These are phyloP conservation scores for Phyllotis vaccarum DNA, from an alignment of 2,797 vertebrate species.

Conservation along the genomic window DNA sequence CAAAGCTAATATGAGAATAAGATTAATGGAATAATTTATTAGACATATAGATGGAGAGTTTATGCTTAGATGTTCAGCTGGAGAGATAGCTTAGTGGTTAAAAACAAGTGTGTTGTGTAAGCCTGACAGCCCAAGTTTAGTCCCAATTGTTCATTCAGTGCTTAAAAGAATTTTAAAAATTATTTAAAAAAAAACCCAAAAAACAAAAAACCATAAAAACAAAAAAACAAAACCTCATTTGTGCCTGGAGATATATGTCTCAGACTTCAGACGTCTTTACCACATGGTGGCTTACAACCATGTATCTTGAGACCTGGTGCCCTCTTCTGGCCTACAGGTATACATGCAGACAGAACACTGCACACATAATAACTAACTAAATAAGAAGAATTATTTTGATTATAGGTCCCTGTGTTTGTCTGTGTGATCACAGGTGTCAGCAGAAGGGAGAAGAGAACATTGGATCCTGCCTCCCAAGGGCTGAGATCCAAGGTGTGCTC, in stretches of 20 bases:
- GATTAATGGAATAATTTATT: slow-evolving; percentile 45
- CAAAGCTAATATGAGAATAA: slow-evolving; percentile 4
- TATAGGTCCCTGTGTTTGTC: not conserved
- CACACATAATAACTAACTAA: not conserved
- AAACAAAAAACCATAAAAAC: too few species aligned
- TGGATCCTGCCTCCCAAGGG: not conserved
- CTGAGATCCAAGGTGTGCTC: not conserved
- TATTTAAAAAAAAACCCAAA: too few species aligned
- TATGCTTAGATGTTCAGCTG: not conserved
- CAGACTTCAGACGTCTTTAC: not conserved
- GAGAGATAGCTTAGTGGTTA: not conserved
- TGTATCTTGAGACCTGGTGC: not conserved
- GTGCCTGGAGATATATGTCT: too few species aligned
- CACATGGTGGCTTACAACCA: not conserved
- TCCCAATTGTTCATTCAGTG: too few species aligned
- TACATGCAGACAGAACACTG: not conserved
- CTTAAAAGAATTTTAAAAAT: not conserved
- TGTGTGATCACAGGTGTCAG: not conserved
- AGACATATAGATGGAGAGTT: not conserved
- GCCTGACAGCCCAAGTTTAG: not conserved
- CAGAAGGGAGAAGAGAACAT: not conserved
- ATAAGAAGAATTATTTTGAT: too few species aligned
- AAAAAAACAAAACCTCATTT: too few species aligned
- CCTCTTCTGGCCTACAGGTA: not conserved
- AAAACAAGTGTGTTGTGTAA: not conserved